Base-by-base conservation (phyloP, 2,113 vertebrate species). In the Oriolus oriolus region DNA sequence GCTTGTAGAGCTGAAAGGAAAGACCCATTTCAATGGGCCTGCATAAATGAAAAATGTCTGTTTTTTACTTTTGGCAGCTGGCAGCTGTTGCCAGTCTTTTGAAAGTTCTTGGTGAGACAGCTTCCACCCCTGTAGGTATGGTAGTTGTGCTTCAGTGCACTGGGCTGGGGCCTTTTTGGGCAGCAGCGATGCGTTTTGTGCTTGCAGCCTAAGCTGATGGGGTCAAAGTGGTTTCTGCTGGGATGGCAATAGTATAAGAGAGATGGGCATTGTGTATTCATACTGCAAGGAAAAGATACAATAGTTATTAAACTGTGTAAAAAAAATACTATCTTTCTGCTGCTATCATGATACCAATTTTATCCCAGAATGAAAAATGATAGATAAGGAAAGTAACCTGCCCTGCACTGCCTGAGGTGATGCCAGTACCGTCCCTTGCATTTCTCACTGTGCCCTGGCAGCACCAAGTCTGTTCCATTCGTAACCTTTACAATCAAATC, bases 211-310 rank as follows among this genome's bases (percentile, higher is more conserved):
- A 45, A 79, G 44, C 33, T 96, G 89, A 50, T 95, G 85, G n/a
- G 35, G 47, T 71, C 91, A 81, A 93, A 93, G 47, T 54, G 28
- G 9, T 39, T 83, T 92, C 90, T 96, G 75, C 76, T 95, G 95
- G 17, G 93, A 95, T 77, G 74, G 93, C 59, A 96, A 80, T 69
- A 87, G 82, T 45, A 42, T 88, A 60, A 87, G 96, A 22, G 94
- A 93, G 39, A 96, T 94, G 47, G 93, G 93, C 87, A 95, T 70
- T 77, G 95, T 79, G 53, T 95, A 91, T 94, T 98, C 93, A 82
- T 87, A 37, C 11, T n/a, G 84, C 81, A 89, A 82, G 54, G 10
- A 49, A 86, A 74, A 85, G 21, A 63, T 20, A 52, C 5, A 12
- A 49, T 16, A 11, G 52, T 73, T 57, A 77, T n/a, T 73, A 49